These are phyloP conservation scores for Desmodus rotundus DNA, from an alignment of 2,113 vertebrate species.

Conservation along the genomic window DNA sequence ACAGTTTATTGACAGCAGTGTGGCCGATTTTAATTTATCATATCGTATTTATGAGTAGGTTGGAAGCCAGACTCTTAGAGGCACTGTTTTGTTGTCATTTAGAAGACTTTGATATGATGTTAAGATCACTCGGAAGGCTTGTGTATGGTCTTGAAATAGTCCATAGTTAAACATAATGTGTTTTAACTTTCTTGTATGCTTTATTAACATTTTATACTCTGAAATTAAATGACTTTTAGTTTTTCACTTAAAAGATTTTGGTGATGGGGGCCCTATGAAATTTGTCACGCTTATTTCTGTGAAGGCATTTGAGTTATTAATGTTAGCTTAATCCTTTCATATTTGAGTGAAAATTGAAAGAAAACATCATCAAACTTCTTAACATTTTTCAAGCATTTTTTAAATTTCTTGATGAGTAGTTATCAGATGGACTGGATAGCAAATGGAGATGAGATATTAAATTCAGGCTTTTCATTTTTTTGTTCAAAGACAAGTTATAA, in stretches of 20 bases:
- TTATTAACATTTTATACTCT: constrained; percentile 15
- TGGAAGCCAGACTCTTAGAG: constrained; percentile 27
- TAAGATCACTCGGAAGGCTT: constrained; percentile 20
- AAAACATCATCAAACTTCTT: constrained; percentile 48
- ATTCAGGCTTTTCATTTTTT: constrained; percentile 56
- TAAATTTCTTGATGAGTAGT: constrained; percentile 51
- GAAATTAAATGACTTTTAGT: constrained; percentile 14
- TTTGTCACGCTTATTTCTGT: background rate
- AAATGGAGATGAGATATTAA: constrained; percentile 62
- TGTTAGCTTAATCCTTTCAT: constrained; percentile 20
- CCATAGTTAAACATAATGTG: background rate
- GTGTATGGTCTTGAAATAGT: constrained; percentile 49
- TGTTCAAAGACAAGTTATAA: constrained; percentile 59
- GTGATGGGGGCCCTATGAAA: background rate
- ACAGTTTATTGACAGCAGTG: background rate
- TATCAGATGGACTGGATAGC: constrained; percentile 14
- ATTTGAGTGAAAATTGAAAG: constrained; percentile 57
- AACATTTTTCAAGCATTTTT: constrained; percentile 61
- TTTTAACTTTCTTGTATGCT: constrained; percentile 40
- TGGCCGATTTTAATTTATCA: background rate
- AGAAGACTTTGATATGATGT: background rate
- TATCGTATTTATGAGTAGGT: background rate
- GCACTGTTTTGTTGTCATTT: constrained; percentile 21
- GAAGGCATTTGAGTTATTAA: constrained; percentile 34
- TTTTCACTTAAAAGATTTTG: constrained; percentile 52